Conservation (phyloP, 2,888 invertebrate species). For the Pammene fasciana region DNA sequence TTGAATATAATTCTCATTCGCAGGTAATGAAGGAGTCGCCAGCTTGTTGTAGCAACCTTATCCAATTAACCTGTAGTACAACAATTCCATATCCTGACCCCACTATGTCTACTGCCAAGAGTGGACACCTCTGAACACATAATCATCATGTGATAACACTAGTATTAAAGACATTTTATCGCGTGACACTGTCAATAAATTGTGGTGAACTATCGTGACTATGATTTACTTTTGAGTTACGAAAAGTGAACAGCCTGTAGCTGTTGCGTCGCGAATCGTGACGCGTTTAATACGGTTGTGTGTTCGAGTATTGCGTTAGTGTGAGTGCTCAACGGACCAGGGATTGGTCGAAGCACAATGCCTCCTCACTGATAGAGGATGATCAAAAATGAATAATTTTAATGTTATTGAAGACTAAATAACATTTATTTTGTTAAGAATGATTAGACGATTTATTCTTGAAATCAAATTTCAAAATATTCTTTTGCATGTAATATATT, state of each 20-base stretch:
- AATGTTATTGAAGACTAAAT: background rate
- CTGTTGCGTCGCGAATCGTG: constrained; percentile 8
- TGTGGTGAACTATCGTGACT: constrained; percentile 14
- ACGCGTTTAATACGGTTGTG: constrained; percentile 35
- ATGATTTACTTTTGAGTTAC: constrained; percentile 9
- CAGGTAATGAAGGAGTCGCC: constrained; percentile 65
- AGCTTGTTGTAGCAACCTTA: constrained; percentile 55
- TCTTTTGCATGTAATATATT: constrained; percentile 55
- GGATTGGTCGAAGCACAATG: constrained; percentile 28
- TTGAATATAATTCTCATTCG: constrained; percentile 43
- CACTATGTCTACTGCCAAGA: constrained; percentile 57
- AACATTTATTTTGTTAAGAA: constrained; percentile 19
- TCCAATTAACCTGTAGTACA: constrained; percentile 71
- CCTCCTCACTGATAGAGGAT: constrained; percentile 23
- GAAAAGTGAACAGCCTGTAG: constrained; percentile 33
- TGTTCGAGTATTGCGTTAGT: constrained; percentile 35
- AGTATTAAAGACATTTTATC: constrained; percentile 39
- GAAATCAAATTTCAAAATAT: constrained; percentile 40
- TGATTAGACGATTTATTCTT: constrained; percentile 12
- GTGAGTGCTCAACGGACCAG: constrained; percentile 33
- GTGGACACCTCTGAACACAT: constrained; percentile 43
- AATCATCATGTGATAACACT: constrained; percentile 50
- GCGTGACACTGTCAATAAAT: constrained; percentile 29
- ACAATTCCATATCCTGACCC: constrained; percentile 72
- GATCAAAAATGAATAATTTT: constrained; percentile 19